Percentiles rank a stretch among this genome's conserved stretches.
These are phyloP conservation scores for Nasonia oneida DNA, from an alignment of 2,888 invertebrate species.

Conservation along the genomic window DNA sequence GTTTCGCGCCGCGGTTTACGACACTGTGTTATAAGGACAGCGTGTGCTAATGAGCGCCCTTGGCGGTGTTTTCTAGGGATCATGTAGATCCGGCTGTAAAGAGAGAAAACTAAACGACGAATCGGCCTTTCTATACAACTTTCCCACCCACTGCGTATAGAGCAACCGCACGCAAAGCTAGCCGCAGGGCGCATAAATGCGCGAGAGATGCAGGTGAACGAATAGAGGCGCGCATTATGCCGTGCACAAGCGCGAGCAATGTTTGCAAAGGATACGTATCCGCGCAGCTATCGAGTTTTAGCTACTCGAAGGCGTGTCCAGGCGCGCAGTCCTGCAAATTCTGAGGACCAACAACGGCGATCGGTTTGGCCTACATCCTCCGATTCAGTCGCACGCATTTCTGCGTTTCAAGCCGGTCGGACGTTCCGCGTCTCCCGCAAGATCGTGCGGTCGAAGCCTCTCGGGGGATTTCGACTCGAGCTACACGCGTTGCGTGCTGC, in stretches of 20 bases:
- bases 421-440: no score
- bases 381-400: background rate
- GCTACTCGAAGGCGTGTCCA: background rate
- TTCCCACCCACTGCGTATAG: slow-evolving; percentile 71
- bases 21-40: background rate
- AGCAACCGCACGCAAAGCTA: background rate
- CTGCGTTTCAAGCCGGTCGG: background rate
- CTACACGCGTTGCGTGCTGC: background rate
- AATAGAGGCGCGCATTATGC: background rate
- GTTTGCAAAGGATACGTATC: background rate
- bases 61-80: background rate
- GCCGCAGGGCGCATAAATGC: slow-evolving; percentile 11
- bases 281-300: no score
- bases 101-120: slow-evolving; percentile 62
- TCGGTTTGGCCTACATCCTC: slow-evolving; percentile 34
- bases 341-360: slow-evolving; percentile 14
- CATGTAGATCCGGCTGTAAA: slow-evolving; percentile 56
- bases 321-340: background rate
- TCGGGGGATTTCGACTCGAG: slow-evolving; percentile 14
- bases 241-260: background rate
- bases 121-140: slow-evolving; percentile 71
- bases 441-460: background rate
- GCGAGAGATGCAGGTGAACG: slow-evolving; percentile 30
- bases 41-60: background rate
- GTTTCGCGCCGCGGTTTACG: background rate